A percentile compares a stretch with the other conserved stretches of the same genome.
Evolutionary conservation across 2,113 vertebrate species (phyloP).

Genomic region (Hippocampus guttulatus): DNA sequence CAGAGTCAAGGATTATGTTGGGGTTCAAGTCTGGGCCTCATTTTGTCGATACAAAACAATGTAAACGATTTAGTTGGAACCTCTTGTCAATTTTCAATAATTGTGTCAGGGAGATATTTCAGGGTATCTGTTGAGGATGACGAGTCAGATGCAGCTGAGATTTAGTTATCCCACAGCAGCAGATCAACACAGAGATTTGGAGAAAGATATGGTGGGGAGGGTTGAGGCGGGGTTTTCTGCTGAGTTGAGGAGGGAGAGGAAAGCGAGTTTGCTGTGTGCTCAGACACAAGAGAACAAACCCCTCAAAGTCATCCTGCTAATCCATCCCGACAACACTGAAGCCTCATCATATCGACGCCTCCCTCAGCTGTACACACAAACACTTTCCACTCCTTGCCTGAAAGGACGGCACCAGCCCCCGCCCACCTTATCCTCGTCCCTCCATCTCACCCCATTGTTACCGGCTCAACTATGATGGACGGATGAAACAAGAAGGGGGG

Average conservation of each 20-base stretch:
- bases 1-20: neutral
- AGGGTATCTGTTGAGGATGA: constrained; percentile 22
- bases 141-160: constrained; percentile 20
- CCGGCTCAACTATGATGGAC: constrained; percentile 25
- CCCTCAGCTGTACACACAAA: constrained; percentile 52
- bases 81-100: too few relatives aligned
- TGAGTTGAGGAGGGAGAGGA: constrained; percentile 25
- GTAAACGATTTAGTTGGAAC: neutral
- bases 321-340: constrained; percentile 69
- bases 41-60: neutral
- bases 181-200: constrained; percentile 34
- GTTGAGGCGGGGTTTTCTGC: constrained; percentile 3
- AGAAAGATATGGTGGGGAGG: constrained; percentile 28
- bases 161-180: constrained; percentile 23
- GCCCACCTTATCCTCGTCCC: neutral
- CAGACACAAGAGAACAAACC: constrained; percentile 69
- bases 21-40: neutral
- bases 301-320: constrained; percentile 68
- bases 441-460: constrained; percentile 9
- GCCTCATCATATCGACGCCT: constrained; percentile 63
- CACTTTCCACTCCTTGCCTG: constrained; percentile 45
- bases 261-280: constrained; percentile 52
- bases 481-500: constrained; percentile 37
- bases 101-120: constrained; percentile 12
- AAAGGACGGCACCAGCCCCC: constrained; percentile 26